A percentile compares a stretch with the other conserved stretches of the same genome.
These are phyloP conservation scores for Heliangelus exortis DNA, from an alignment of 2,797 vertebrate genomes.

Conservation along the genomic window DNA sequence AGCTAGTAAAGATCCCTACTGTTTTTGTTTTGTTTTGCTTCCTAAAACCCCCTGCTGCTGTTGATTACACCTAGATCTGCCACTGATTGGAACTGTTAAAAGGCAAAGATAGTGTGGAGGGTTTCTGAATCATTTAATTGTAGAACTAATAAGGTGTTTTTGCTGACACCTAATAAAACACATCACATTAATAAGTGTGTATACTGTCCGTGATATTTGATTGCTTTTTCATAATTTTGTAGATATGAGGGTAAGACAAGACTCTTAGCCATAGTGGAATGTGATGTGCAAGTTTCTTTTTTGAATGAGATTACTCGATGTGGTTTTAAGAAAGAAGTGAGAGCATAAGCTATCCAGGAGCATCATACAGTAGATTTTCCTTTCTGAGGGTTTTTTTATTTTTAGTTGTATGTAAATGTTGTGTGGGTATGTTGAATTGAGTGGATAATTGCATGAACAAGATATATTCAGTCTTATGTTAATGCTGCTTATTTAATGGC, in stretches of 20 bases:
- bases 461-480: constrained; percentile 24
- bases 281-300: neutral
- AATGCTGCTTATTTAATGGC: constrained; percentile 28
- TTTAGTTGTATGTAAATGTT: constrained; percentile 23
- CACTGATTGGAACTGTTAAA: constrained; percentile 87
- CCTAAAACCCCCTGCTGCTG: constrained; percentile 86
- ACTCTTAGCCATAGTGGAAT: neutral
- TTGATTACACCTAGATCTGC: constrained; percentile 89
- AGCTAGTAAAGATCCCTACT: constrained; percentile 84
- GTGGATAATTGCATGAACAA: constrained; percentile 23
- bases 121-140: constrained; percentile 84
- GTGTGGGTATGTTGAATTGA: constrained; percentile 19
- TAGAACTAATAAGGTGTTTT: constrained; percentile 81
- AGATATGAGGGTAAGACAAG: neutral
- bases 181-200: constrained; percentile 57
- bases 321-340: neutral
- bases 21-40: constrained; percentile 89
- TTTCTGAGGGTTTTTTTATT: constrained; percentile 15
- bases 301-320: neutral
- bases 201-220: constrained; percentile 61
- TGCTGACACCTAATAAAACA: constrained; percentile 64
- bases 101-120: constrained; percentile 82
- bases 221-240: constrained; percentile 37
- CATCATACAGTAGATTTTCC: neutral
- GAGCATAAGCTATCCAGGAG: neutral